Percentiles rank a stretch among this genome's conserved stretches.
phyloP scores from a whole-genome alignment of 1,140 invertebrate genomes.

The Onthophagus taurus region DNA sequence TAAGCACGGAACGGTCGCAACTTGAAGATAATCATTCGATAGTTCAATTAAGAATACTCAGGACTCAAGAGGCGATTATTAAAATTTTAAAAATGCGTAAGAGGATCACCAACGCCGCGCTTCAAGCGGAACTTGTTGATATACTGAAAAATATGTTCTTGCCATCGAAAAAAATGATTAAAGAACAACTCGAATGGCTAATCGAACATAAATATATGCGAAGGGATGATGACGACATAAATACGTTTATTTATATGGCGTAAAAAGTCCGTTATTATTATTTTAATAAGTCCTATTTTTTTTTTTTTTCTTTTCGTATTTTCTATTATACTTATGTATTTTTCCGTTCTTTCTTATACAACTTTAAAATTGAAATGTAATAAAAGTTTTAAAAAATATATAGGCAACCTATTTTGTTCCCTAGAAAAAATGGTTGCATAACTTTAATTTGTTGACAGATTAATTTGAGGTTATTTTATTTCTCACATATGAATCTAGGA shows the following conservation, averaged over 20 bases:
- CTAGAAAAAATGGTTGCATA: too few species aligned
- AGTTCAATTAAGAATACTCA: constrained; percentile 85
- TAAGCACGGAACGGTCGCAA: constrained; percentile 90
- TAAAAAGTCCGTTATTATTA: constrained; percentile 70
- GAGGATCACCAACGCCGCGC: constrained; percentile 81
- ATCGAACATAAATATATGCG: constrained; percentile 98
- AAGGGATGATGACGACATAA: constrained; percentile 93
- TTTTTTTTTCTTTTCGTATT: too few species aligned
- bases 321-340: too few species aligned
- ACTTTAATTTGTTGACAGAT: too few species aligned
- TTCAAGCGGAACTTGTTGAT: constrained; percentile 95
- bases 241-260: constrained; percentile 97
- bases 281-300: too few species aligned
- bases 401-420: too few species aligned
- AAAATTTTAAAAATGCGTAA: constrained; percentile 99
- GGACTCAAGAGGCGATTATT: constrained; percentile 93
- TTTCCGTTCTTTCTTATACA: too few species aligned
- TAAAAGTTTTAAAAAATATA: too few species aligned
- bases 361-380: too few species aligned
- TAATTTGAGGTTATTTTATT: too few species aligned
- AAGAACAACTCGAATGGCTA: constrained; percentile 98
- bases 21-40: constrained; percentile 97
- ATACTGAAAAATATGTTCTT: constrained; percentile 99
- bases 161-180: constrained; percentile 98
- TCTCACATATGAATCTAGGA: too few species aligned